These are phyloP conservation scores for Congeria kusceri DNA, from an alignment of 2,888 invertebrate genomes.

Conservation along the genomic window DNA sequence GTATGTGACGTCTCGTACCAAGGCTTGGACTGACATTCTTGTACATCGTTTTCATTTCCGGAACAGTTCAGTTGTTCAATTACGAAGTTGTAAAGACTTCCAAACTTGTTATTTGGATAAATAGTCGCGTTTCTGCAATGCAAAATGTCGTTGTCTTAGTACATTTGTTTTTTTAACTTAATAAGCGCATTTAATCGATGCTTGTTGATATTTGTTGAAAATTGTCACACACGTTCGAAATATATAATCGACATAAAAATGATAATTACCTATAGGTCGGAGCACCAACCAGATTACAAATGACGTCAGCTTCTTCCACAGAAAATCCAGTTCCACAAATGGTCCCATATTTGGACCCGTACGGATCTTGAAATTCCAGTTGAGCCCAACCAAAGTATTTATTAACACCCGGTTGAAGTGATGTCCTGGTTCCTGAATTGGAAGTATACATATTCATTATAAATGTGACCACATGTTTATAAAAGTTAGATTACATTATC, in stretches of 20 bases:
- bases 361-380: conserved; percentile 19
- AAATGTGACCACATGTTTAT: no score
- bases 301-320: conserved; percentile 25
- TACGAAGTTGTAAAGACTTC: background rate
- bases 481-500: no score
- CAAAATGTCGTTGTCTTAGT: no score
- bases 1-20: conserved; percentile 12
- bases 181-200: no score
- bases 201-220: no score
- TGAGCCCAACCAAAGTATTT: conserved; percentile 25
- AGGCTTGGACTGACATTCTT: conserved; percentile 14
- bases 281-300: conserved; percentile 14
- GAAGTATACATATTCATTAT: no score
- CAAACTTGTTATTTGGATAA: background rate
- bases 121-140: background rate
- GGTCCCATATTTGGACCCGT: conserved; percentile 26
- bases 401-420: background rate
- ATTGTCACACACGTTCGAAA: background rate
- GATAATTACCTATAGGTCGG: background rate
- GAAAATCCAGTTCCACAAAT: conserved; percentile 33
- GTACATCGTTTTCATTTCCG: conserved; percentile 18
- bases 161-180: no score
- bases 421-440: background rate
- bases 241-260: background rate
- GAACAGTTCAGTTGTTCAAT: conserved; percentile 21